phyloP scores from a whole-genome alignment of 92 coral and sea anemone genomes.

The Desmophyllum pertusum region DNA sequence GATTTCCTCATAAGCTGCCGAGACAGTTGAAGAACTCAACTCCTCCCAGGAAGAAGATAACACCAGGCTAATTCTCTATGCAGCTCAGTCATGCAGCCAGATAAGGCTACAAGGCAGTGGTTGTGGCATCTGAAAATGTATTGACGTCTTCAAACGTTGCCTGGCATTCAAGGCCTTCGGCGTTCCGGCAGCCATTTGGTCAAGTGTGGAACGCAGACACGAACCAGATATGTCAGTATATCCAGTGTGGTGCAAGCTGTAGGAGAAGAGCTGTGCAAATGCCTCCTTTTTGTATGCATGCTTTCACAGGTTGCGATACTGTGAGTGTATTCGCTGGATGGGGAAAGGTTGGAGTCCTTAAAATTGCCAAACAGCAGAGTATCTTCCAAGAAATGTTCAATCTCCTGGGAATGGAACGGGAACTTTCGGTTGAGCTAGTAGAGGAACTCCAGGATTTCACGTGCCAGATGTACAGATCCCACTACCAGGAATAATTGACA shows the following conservation, averaged over 20 bases:
- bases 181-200: constrained; percentile 51
- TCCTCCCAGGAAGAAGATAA: constrained; percentile 70
- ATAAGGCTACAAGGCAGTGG: constrained; percentile 39
- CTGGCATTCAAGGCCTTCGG: constrained; percentile 33
- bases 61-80: constrained; percentile 56
- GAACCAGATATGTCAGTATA: constrained; percentile 50
- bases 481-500: constrained; percentile 38
- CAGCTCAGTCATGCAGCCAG: constrained; percentile 53
- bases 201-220: constrained; percentile 62
- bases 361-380: constrained; percentile 23
- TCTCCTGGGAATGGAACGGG: constrained; percentile 46
- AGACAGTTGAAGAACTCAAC: constrained; percentile 35
- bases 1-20: constrained; percentile 40
- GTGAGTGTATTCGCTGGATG: constrained; percentile 73
- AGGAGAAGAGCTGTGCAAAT: constrained; percentile 50
- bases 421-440: constrained; percentile 37
- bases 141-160: constrained; percentile 59
- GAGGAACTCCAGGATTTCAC: constrained; percentile 41
- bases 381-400: constrained; percentile 39
- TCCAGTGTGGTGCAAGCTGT: constrained; percentile 48
- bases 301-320: constrained; percentile 70
- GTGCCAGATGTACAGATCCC: constrained; percentile 43
- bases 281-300: constrained; percentile 72
- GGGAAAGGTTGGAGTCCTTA: constrained; percentile 47
- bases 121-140: constrained; percentile 66